Percentiles rank a stretch among this genome's conserved stretches.
Evolutionary conservation across 2,113 vertebrate species (phyloP).

Genomic region (Dasypus novemcinctus): DNA sequence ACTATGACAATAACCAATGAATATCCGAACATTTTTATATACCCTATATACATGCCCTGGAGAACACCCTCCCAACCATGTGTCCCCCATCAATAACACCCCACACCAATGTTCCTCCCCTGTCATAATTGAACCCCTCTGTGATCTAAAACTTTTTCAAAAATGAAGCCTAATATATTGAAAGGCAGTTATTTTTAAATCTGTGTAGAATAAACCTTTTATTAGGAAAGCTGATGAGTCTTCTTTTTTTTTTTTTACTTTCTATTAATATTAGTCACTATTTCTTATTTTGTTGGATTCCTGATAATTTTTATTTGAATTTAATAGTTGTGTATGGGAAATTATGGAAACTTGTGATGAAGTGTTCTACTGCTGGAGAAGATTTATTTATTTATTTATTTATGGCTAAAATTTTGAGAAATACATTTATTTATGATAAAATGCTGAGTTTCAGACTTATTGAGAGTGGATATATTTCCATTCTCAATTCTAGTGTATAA

Average conservation of each 20-base stretch:
- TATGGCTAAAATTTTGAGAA: neutral
- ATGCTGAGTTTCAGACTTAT: neutral
- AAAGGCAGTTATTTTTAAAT: neutral
- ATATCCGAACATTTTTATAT: too few relatives aligned
- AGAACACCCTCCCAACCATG: too few relatives aligned
- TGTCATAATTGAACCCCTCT: too few relatives aligned
- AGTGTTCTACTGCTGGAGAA: neutral
- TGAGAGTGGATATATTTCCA: neutral
- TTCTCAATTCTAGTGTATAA: neutral
- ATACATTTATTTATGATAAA: neutral
- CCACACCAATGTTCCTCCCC: too few relatives aligned
- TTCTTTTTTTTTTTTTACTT: neutral
- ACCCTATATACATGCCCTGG: too few relatives aligned
- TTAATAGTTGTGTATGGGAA: neutral
- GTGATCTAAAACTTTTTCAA: too few relatives aligned
- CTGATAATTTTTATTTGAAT: neutral
- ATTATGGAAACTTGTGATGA: neutral
- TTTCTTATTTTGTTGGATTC: neutral
- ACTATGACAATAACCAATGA: too few relatives aligned
- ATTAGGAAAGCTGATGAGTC: too few relatives aligned
- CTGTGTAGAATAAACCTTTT: neutral
- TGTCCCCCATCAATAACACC: too few relatives aligned
- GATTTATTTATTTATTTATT: neutral
- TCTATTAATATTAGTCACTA: neutral
- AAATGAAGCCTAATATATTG: too few relatives aligned